phyloP scores from a whole-genome alignment of 2,113 vertebrate species.

The Zapornia atra region DNA sequence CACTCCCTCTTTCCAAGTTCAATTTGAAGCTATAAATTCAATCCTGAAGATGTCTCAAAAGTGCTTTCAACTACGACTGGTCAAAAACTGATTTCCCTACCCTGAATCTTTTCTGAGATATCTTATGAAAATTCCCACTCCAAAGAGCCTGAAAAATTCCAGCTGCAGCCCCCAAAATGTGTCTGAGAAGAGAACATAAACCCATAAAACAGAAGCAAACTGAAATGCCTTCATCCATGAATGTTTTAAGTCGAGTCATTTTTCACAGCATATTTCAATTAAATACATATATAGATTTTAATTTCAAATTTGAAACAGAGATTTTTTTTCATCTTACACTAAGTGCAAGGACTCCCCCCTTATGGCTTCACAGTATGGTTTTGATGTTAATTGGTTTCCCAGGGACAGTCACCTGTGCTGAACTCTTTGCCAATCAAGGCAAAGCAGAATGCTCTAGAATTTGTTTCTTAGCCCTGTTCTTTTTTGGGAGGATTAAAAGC shows the following conservation, averaged over 20 bases:
- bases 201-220: neutral
- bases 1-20: neutral
- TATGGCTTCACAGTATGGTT: neutral
- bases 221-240: neutral
- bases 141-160: neutral
- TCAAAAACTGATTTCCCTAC: neutral
- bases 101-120: neutral
- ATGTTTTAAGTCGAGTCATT: neutral
- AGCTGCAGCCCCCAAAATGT: neutral
- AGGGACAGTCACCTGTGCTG: neutral
- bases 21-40: neutral
- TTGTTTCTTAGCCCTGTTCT: neutral
- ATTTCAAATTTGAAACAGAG: neutral
- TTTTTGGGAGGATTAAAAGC: constrained; percentile 16
- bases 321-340: neutral
- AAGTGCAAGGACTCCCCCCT: neutral
- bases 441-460: neutral
- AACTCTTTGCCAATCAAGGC: neutral
- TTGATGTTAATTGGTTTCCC: neutral
- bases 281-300: neutral
- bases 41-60: neutral
- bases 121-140: neutral
- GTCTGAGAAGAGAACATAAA: neutral
- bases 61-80: neutral
- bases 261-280: neutral